These are phyloP conservation scores for Centropyge bicolor DNA, from an alignment of 2,797 vertebrate species.

Conservation along the genomic window DNA sequence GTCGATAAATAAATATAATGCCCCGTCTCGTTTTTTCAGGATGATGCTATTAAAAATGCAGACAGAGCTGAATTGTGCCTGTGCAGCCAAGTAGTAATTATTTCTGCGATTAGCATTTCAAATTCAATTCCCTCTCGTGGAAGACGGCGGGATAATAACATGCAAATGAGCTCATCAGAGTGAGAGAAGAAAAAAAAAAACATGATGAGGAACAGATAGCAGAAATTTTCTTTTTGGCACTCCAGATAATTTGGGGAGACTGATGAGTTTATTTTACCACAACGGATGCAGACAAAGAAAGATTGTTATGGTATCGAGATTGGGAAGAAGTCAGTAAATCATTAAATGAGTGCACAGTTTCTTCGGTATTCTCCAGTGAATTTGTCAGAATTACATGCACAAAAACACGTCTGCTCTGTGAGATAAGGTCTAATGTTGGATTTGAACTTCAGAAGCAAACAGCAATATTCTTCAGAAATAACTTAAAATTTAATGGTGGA, in stretches of 20 bases:
- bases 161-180: slow-evolving; percentile 75
- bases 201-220: slow-evolving; percentile 61
- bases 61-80: not conserved
- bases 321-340: not conserved
- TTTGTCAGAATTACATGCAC: slow-evolving; percentile 5
- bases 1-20: slow-evolving; percentile 2
- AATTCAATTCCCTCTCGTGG: slow-evolving; percentile 53
- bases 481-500: no score
- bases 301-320: not conserved
- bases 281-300: slow-evolving; percentile 48
- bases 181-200: slow-evolving; percentile 24
- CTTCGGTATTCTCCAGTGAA: not conserved
- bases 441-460: not conserved
- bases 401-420: not conserved
- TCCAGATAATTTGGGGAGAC: slow-evolving; percentile 44
- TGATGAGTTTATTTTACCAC: slow-evolving; percentile 64
- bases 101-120: slow-evolving; percentile 73
- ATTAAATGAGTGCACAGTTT: not conserved
- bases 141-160: slow-evolving; percentile 70
- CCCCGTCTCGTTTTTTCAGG: slow-evolving; percentile 30
- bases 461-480: not conserved
- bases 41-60: slow-evolving; percentile 45
- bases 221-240: slow-evolving; percentile 30
- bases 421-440: slow-evolving; percentile 12
- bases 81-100: slow-evolving; percentile 58